phyloP scores from a whole-genome alignment of 2,797 vertebrate genomes.

The Siniperca undulata region DNA sequence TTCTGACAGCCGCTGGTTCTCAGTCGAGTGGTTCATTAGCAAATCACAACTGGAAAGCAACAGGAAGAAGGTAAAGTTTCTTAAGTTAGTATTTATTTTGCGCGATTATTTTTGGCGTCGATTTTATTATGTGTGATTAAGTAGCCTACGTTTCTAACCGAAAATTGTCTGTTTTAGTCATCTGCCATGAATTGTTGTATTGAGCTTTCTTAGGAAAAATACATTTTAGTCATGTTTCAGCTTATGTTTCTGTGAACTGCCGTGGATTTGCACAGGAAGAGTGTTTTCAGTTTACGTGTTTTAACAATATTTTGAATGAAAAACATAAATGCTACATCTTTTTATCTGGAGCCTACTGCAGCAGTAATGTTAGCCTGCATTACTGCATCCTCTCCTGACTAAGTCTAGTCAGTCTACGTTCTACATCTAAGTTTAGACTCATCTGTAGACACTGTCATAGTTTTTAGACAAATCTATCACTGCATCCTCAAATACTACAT shows the following conservation, averaged over 20 bases:
- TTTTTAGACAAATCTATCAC: no score
- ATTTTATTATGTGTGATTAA: background rate
- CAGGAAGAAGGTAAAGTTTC: slow-evolving; percentile 60
- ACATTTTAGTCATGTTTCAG: background rate
- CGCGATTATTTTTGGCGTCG: background rate
- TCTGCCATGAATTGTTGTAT: background rate
- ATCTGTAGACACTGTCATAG: no score
- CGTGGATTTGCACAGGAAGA: background rate
- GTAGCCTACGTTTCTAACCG: background rate
- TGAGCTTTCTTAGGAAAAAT: background rate
- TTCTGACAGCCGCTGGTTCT: slow-evolving; percentile 14
- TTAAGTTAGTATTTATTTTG: background rate
- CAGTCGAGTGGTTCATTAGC: background rate
- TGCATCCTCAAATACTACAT: background rate
- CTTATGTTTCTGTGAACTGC: background rate
- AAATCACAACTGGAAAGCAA: slow-evolving; percentile 35
- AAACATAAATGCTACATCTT: background rate
- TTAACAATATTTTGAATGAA: background rate
- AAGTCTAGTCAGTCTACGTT: no score
- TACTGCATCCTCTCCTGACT: no score
- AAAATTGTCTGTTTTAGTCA: background rate
- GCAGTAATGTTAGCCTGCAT: no score
- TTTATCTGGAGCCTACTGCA: no score
- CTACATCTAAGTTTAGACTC: no score
- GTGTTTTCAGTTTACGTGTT: background rate